Evolutionary conservation across 2,888 invertebrate species (phyloP), one percentile per base, ranked within the genome.

Genomic region (Ectemnius lituratus): DNA sequence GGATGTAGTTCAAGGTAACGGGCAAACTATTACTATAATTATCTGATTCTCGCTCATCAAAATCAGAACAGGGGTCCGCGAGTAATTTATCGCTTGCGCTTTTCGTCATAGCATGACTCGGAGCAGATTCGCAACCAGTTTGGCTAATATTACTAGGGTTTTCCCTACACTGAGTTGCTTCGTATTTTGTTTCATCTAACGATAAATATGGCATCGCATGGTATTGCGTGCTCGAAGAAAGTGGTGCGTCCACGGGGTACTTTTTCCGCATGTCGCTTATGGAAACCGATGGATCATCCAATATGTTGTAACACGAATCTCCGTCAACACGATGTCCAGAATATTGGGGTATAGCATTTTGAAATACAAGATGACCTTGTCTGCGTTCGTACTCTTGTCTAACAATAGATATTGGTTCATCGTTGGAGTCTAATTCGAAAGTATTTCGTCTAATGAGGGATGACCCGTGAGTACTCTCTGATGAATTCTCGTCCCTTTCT

Each of bases 281-380:
- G 0, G 81, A 57, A 62, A 70, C 75, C 14, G 68, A 18, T 6
- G 78, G 20, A 37, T 81, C 81, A 5, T 75, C 70, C 4, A 78
- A 47, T 46, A 74, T 77, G 47, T 75, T 81, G 20, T 81, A 88
- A 58, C 84, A 86, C 3, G 87, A 84, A 72, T 91, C 89, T 27
- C 86, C 89, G 49, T 91, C 92, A 11, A 93, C 88, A 0, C 91
- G 88, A 85, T 92, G 92, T 75, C 93, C 93, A 4, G 94, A 94
- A 78, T 93, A 94, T 80, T 94, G 93, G 37, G 93, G 94, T 70
- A 94, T 93, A 52, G 93, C 93, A 77, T 92, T 93, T 82, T 94
- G 93, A 83, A 94, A 94, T 59, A 94, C 91, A 4, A 94, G 91
- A 56, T 92, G 92, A 4, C 94, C 93, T 81, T 93, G 93, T 20